Conservation (phyloP, 2,113 vertebrate genomes). For the Crocuta crocuta region DNA sequence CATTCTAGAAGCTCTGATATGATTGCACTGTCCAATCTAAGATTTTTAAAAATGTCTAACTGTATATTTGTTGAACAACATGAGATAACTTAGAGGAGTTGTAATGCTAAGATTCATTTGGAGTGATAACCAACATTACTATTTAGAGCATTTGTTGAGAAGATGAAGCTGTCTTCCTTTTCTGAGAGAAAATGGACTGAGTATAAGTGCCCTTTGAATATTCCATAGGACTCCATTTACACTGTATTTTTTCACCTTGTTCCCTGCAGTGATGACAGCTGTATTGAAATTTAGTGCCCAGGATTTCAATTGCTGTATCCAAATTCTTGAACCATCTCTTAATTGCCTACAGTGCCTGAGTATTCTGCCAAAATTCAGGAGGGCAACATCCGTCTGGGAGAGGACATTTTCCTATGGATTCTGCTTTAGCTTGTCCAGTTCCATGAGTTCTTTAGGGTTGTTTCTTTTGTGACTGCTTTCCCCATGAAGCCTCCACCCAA, state of each 20-base stretch:
- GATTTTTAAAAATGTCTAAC: neutral
- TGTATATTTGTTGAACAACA: neutral
- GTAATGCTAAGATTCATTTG: neutral
- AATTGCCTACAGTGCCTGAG: neutral
- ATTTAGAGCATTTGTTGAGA: neutral
- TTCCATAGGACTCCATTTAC: neutral
- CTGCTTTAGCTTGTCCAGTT: neutral
- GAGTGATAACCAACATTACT: neutral
- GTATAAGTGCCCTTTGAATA: neutral
- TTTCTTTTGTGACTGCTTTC: slow-evolving; percentile 33
- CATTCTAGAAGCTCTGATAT: neutral
- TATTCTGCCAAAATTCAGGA: neutral
- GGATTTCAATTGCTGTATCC: neutral
- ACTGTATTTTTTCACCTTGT: neutral
- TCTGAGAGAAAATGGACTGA: neutral
- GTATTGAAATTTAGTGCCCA: neutral
- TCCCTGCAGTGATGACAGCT: neutral
- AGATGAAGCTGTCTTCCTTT: neutral
- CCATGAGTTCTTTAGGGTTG: neutral
- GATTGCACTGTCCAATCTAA: neutral
- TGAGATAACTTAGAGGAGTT: neutral
- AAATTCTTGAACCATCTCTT: slow-evolving; percentile 6
- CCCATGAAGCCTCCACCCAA: neutral
- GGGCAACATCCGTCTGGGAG: neutral
- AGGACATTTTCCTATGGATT: neutral